Percentiles rank a stretch among this genome's conserved stretches.
Evolutionary conservation across 2,797 vertebrate genomes (phyloP).

Genomic region (Pantherophis alleghaniensis): DNA sequence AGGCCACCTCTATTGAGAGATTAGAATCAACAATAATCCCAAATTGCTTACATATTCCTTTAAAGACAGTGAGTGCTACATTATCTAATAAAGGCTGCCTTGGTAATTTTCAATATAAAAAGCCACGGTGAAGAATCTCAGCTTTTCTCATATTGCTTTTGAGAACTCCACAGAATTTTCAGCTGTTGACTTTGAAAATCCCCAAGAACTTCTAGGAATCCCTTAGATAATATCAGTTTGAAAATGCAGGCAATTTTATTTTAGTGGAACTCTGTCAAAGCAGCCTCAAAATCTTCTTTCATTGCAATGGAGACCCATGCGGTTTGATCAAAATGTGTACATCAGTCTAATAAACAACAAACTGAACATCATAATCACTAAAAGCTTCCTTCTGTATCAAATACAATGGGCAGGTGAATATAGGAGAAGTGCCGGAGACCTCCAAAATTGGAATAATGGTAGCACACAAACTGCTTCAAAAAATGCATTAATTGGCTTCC

Average conservation of each 20-base stretch:
- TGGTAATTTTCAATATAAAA: neutral
- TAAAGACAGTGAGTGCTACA: neutral
- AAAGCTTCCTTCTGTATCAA: neutral
- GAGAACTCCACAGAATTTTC: neutral
- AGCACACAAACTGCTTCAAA: neutral
- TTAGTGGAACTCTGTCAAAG: neutral
- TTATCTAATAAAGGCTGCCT: neutral
- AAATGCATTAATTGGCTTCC: neutral
- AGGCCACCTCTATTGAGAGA: neutral
- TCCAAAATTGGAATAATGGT: neutral
- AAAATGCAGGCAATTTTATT: neutral
- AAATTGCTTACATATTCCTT: neutral
- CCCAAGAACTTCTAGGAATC: neutral
- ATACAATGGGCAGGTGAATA: neutral
- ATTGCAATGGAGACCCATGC: neutral
- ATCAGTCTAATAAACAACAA: neutral
- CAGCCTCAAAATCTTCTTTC: neutral
- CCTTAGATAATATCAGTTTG: neutral
- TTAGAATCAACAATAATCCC: neutral
- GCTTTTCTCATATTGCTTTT: neutral
- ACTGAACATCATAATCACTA: neutral
- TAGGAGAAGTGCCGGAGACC: neutral
- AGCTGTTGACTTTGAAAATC: neutral
- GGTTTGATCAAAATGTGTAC: neutral
- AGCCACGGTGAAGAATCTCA: neutral